Evolutionary conservation across 2,888 invertebrate genomes (phyloP).

Genomic region (Odontomyia ornata): DNA sequence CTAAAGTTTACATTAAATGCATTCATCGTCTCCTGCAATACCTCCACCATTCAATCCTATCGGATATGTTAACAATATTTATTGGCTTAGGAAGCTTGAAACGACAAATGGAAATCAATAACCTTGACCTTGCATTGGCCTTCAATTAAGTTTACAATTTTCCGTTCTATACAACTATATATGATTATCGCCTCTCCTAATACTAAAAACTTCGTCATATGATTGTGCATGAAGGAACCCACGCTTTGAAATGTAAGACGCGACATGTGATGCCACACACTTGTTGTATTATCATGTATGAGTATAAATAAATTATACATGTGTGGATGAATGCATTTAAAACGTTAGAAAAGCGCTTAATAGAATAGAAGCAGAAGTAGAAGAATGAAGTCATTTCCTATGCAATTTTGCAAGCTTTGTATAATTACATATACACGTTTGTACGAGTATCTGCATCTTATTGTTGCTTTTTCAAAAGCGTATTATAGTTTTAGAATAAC

Average conservation of each 20-base stretch:
- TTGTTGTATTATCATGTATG: neutral
- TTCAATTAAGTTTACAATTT: slow-evolving; percentile 34
- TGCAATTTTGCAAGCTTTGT: neutral
- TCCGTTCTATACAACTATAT: slow-evolving; percentile 10
- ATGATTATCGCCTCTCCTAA: slow-evolving; percentile 28
- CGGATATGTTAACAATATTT: neutral
- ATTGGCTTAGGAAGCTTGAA: slow-evolving; percentile 25
- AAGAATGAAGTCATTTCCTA: slow-evolving; percentile 21
- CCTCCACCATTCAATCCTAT: neutral
- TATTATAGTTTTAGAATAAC: too few relatives aligned
- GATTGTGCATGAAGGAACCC: slow-evolving; percentile 24
- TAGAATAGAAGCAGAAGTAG: too few relatives aligned
- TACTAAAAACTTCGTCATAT: slow-evolving; percentile 17
- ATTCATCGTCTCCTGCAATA: too few relatives aligned
- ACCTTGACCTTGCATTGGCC: slow-evolving; percentile 43
- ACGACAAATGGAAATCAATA: slow-evolving; percentile 9
- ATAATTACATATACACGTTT: neutral
- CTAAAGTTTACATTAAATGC: too few relatives aligned
- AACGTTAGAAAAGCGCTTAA: neutral
- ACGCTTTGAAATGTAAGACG: slow-evolving; percentile 28
- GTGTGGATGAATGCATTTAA: neutral
- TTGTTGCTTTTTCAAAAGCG: neutral
- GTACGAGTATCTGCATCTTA: neutral
- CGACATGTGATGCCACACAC: neutral
- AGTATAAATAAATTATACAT: too few relatives aligned